Percentiles rank a stretch among this genome's conserved stretches.
Conservation (phyloP, 2,888 invertebrate genomes). For the Drosophila neutralis region DNA sequence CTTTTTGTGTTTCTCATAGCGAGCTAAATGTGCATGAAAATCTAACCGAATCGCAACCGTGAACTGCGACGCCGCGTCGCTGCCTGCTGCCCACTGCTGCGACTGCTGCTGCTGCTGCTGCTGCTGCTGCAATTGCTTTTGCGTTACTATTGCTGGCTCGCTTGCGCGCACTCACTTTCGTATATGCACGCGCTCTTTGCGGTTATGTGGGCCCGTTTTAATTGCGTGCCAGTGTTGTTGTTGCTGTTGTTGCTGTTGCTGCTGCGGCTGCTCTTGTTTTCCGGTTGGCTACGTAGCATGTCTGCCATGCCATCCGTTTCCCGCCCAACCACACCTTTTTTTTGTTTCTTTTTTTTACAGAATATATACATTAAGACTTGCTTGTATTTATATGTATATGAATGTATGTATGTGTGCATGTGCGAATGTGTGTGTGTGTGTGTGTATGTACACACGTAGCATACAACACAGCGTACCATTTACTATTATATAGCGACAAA, state of each 20-base stretch:
- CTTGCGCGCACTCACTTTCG: slow-evolving; percentile 19
- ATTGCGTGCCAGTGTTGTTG: slow-evolving; percentile 76
- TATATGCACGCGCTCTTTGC: slow-evolving; percentile 39
- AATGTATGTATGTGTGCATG: neutral
- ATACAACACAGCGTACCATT: slow-evolving; percentile 44
- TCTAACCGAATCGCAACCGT: slow-evolving; percentile 62
- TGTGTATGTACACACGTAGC: neutral
- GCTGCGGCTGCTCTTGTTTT: slow-evolving; percentile 78
- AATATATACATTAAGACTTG: neutral
- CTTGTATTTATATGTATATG: neutral
- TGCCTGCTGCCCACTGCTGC: slow-evolving; percentile 14
- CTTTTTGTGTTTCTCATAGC: slow-evolving; percentile 67
- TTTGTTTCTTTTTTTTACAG: neutral
- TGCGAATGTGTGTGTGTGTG: neutral
- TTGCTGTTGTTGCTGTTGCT: neutral
- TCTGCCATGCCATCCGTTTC: slow-evolving; percentile 17
- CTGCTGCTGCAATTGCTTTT: slow-evolving; percentile 3
- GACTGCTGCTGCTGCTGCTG: neutral
- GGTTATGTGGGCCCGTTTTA: slow-evolving; percentile 50
- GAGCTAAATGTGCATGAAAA: slow-evolving; percentile 81
- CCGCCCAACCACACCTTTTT: neutral
- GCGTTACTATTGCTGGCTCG: slow-evolving; percentile 58
- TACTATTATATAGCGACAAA: slow-evolving; percentile 76
- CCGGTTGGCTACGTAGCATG: slow-evolving; percentile 80
- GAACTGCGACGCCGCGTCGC: slow-evolving; percentile 34